These are phyloP conservation scores for Scaptodrosophila latifasciaeformis DNA, from an alignment of 2,888 invertebrate genomes.

Conservation along the genomic window DNA sequence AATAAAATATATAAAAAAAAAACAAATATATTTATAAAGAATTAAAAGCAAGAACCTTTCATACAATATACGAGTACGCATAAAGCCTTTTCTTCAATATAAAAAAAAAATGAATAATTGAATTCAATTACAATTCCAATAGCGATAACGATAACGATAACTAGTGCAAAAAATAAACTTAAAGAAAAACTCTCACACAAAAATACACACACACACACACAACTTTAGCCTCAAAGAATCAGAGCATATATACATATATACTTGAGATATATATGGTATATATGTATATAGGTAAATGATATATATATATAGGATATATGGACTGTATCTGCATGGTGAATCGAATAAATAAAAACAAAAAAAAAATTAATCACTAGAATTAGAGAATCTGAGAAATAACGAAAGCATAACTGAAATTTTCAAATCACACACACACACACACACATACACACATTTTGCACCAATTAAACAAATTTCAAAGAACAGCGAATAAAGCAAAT, in stretches of 20 bases:
- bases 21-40: not conserved
- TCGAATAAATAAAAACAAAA: conserved; percentile 1
- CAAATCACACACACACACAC: not conserved
- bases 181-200: not conserved
- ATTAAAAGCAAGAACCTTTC: not conserved
- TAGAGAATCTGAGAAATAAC: not conserved
- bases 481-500: not conserved
- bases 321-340: not conserved
- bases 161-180: not conserved
- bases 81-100: conserved; percentile 3
- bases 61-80: not conserved
- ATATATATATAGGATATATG: conserved; percentile 1
- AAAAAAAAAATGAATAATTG: not conserved
- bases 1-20: not conserved
- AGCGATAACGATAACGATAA: too few species aligned
- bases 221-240: too few species aligned
- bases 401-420: not conserved
- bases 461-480: conserved; percentile 11
- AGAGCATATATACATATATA: not conserved
- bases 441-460: conserved; percentile 3
- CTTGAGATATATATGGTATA: not conserved
- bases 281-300: not conserved
- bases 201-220: conserved; percentile 3
- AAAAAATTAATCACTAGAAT: not conserved
- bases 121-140: not conserved